These are phyloP conservation scores for Hydroisotoma schaefferi DNA, from an alignment of 2,888 invertebrate genomes.

Conservation along the genomic window DNA sequence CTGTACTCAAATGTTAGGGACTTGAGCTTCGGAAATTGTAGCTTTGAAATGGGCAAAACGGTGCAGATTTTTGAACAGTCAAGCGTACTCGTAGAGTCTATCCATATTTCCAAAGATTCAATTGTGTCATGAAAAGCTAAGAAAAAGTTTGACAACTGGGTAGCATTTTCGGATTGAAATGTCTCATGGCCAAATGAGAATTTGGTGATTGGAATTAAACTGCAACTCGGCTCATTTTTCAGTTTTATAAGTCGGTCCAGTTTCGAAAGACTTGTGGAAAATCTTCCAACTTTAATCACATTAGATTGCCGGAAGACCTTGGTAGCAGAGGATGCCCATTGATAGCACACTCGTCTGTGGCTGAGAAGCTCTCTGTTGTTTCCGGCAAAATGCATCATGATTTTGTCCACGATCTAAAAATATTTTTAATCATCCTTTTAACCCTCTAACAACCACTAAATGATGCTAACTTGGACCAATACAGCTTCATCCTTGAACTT, in stretches of 20 bases:
- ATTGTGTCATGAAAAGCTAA: slow-evolving; percentile 14
- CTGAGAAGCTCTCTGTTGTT: slow-evolving; percentile 4
- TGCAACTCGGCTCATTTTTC: neutral
- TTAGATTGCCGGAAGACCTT: neutral
- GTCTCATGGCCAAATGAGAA: slow-evolving; percentile 29
- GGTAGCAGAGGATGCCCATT: slow-evolving; percentile 27
- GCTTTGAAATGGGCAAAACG: neutral
- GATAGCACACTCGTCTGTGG: slow-evolving; percentile 21
- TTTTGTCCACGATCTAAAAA: slow-evolving; percentile 25
- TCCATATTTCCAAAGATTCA: slow-evolving; percentile 26
- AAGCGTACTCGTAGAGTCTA: slow-evolving; percentile 27
- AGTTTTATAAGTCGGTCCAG: slow-evolving; percentile 17
- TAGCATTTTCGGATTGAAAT: slow-evolving; percentile 22
- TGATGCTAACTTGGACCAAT: too few relatives aligned
- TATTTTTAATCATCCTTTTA: neutral
- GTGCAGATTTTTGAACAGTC: slow-evolving; percentile 2
- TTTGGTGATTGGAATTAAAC: slow-evolving; percentile 12
- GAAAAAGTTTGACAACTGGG: slow-evolving; percentile 26
- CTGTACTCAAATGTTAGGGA: slow-evolving; percentile 16
- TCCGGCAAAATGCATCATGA: slow-evolving; percentile 17
- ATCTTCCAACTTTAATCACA: slow-evolving; percentile 22
- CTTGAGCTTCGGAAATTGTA: slow-evolving; percentile 16
- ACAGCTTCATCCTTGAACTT: too few relatives aligned
- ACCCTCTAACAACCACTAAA: neutral
- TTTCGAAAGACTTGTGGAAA: slow-evolving; percentile 17